A percentile compares a stretch with the other conserved stretches of the same genome.
phyloP scores from a whole-genome alignment of 2,113 vertebrate species.

The Cheilinus undulatus region DNA sequence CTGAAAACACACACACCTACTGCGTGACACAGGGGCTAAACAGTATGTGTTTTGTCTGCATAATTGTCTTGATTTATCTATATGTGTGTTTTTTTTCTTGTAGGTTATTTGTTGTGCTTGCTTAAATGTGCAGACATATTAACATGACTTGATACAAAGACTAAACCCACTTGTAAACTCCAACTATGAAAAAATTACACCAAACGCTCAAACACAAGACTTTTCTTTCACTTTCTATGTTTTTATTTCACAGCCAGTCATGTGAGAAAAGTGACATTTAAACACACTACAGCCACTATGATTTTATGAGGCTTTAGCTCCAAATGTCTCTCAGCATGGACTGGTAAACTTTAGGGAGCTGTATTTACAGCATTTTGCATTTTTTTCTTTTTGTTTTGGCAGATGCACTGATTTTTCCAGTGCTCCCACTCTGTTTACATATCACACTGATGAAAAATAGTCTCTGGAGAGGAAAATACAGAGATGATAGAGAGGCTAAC shows the following conservation, averaged over 20 bases:
- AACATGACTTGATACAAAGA: not conserved
- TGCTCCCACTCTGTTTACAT: no score
- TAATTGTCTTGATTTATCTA: not conserved
- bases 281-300: not conserved
- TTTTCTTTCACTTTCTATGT: no score
- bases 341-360: not conserved
- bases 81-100: not conserved
- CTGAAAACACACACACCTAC: constrained; percentile 6
- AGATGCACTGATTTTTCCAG: no score
- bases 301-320: constrained; percentile 5
- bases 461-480: no score
- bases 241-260: constrained; percentile 11
- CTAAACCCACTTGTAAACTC: not conserved
- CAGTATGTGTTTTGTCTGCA: constrained; percentile 10
- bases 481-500: no score
- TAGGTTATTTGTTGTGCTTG: not conserved
- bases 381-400: no score
- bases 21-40: not conserved
- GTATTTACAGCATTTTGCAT: no score
- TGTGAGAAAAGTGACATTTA: constrained; percentile 7
- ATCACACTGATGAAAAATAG: no score
- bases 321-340: not conserved
- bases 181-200: not conserved
- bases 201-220: no score
- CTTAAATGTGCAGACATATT: not conserved